phyloP scores from a whole-genome alignment of 2,113 vertebrate species.

The Pseudopodoces humilis region DNA sequence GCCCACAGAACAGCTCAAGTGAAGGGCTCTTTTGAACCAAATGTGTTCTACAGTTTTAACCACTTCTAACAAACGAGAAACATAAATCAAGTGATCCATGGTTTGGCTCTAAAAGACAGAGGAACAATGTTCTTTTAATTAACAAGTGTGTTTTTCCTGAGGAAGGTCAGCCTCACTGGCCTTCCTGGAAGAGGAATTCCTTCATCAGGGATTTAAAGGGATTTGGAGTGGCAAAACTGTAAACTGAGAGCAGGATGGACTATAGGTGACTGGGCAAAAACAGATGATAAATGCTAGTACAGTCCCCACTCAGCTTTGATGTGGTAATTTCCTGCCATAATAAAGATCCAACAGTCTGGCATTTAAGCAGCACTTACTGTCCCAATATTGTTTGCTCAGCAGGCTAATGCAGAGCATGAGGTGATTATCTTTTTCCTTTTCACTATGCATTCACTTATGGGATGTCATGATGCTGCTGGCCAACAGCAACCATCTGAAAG shows the following conservation, averaged over 20 bases:
- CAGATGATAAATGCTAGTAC: not conserved
- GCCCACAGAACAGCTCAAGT: not conserved
- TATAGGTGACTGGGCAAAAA: not conserved
- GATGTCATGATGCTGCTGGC: not conserved
- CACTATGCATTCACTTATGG: not conserved
- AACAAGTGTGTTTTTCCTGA: conserved; percentile 10
- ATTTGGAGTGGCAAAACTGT: not conserved
- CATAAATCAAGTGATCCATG: not conserved
- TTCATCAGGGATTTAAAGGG: conserved; percentile 5
- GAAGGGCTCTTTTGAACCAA: not conserved
- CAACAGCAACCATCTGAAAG: not conserved
- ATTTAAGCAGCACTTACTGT: not conserved
- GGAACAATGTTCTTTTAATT: conserved; percentile 9
- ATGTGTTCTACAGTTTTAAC: not conserved
- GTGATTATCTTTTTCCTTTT: not conserved
- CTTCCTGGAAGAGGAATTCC: not conserved
- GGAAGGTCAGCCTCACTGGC: not conserved
- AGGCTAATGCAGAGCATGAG: not conserved
- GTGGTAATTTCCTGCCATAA: not conserved
- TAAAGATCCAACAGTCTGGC: not conserved
- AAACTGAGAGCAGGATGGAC: not conserved
- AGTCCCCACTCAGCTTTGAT: not conserved
- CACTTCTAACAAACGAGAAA: not conserved
- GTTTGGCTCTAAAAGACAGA: not conserved
- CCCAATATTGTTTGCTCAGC: not conserved